Base-by-base conservation (phyloP, 64 coral and sea anemone species). In the Stichodactyla helianthus region DNA sequence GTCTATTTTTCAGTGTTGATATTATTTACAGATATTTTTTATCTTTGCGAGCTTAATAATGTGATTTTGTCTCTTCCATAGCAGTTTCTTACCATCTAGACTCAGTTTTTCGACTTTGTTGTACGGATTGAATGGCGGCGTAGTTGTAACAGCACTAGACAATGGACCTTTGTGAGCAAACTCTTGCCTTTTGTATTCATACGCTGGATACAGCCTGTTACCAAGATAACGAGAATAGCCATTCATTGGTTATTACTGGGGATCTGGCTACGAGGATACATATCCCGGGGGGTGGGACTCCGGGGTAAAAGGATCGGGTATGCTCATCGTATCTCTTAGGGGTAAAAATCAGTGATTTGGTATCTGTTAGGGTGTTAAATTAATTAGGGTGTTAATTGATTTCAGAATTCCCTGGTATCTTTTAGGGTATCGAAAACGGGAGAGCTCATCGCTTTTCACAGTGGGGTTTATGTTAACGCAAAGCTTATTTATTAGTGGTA, bases 121-220 rank as follows among this genome's bases (percentile, higher is more conserved):
- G 22, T 90, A 90, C 10, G 91, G 91, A 31, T 97, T 97, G 59
- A 87, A 97, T 53, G 94, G 94, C 10, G 91, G 88, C 0, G 88
- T 93, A 9, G 91, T 90, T 0, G 94, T 96, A 10, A 96, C 91
- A 23, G 81, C 89, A 53, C 83, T 96, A 26, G 91, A 90, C 78
- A 96, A 55, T 22, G 94, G 94, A 19, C 94, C 94, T 85, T 85
- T 84, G 85, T 93, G 85, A 60, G 94, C 88, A 79, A 88, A 93
- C 23, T 91, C 63, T 84, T 93, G 80, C 28, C 54, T 79, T n/a
- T 50, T 71, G 76, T 96, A 96, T 78, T 93, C 94, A 25, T 86
- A 93, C 10, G 88, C 19, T 22, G 94, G 94, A 31, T 90, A 93
- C 6, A 79, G 79, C 59, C 94, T 96, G 27, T 60, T 14, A 6